A percentile compares a stretch with the other conserved stretches of the same genome.
phyloP scores from a whole-genome alignment of 1,140 invertebrate species.

The Chrysomallon squamiferum region DNA sequence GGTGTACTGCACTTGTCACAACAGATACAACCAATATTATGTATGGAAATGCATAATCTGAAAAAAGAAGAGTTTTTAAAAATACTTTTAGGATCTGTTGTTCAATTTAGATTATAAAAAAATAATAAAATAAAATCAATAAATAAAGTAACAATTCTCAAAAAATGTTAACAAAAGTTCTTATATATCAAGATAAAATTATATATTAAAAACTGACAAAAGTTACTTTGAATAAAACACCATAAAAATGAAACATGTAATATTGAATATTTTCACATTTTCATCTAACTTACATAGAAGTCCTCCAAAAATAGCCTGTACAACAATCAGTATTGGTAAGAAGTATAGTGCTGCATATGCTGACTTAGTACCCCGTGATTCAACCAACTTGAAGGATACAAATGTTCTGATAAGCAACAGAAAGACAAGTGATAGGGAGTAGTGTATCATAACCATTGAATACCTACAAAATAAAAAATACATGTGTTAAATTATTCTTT shows the following conservation, averaged over 20 bases:
- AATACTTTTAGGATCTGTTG: too few species aligned
- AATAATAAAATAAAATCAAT: too few species aligned
- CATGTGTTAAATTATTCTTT: too few species aligned
- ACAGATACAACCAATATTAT: slow-evolving; percentile 92
- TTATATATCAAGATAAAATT: too few species aligned
- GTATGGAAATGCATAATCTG: slow-evolving; percentile 95
- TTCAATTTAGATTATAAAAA: too few species aligned
- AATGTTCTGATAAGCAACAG: slow-evolving; percentile 82
- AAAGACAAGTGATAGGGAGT: slow-evolving; percentile 79
- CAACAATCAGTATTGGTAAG: slow-evolving; percentile 84
- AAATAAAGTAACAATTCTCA: too few species aligned
- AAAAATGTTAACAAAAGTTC: too few species aligned
- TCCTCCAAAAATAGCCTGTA: slow-evolving; percentile 90
- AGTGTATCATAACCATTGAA: slow-evolving; percentile 93
- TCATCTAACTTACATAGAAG: slow-evolving; percentile 67
- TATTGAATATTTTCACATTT: too few species aligned
- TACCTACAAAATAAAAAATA: slow-evolving; percentile 75
- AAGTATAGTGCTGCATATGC: slow-evolving; percentile 96
- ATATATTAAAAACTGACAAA: too few species aligned
- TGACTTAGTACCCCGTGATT: slow-evolving; percentile 71
- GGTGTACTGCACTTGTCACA: slow-evolving; percentile 90
- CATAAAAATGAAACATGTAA: too few species aligned
- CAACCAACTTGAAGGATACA: slow-evolving; percentile 72
- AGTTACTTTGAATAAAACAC: too few species aligned
- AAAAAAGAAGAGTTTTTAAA: slow-evolving; percentile 47